Conservation (phyloP, 2,113 vertebrate genomes). For the Tapirus terrestris region DNA sequence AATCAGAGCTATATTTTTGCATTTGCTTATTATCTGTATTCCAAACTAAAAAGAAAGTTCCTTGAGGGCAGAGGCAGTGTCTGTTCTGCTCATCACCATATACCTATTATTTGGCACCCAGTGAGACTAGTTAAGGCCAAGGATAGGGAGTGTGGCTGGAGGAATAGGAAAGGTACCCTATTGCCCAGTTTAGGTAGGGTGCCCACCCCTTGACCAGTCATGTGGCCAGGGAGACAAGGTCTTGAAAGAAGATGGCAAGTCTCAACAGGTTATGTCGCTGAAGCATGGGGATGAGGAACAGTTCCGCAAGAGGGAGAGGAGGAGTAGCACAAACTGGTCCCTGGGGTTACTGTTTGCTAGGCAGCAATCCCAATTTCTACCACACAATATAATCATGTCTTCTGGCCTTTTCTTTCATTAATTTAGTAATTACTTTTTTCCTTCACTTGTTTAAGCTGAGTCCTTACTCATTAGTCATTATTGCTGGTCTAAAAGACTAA, state of each 20-base stretch:
- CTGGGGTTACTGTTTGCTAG: background rate
- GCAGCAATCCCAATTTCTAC: background rate
- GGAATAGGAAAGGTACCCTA: background rate
- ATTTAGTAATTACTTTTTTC: background rate
- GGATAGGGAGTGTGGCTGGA: background rate
- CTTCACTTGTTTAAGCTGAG: background rate
- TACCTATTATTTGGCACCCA: background rate
- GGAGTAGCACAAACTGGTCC: background rate
- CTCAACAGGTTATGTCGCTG: background rate
- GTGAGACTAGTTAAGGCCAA: background rate
- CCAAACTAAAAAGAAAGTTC: background rate
- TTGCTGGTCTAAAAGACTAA: constrained; percentile 11
- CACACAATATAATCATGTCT: background rate
- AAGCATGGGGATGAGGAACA: background rate
- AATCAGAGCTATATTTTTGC: background rate
- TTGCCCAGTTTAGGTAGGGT: background rate
- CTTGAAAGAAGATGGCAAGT: background rate
- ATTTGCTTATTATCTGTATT: background rate
- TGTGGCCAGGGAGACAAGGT: background rate
- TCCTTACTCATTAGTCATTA: background rate
- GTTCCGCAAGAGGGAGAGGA: background rate
- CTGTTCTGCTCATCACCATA: background rate
- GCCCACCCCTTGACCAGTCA: background rate
- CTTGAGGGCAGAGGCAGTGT: background rate
- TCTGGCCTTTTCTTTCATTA: background rate